These are phyloP conservation scores for Echiichthys vipera DNA, from an alignment of 2,797 vertebrate species.

Conservation along the genomic window DNA sequence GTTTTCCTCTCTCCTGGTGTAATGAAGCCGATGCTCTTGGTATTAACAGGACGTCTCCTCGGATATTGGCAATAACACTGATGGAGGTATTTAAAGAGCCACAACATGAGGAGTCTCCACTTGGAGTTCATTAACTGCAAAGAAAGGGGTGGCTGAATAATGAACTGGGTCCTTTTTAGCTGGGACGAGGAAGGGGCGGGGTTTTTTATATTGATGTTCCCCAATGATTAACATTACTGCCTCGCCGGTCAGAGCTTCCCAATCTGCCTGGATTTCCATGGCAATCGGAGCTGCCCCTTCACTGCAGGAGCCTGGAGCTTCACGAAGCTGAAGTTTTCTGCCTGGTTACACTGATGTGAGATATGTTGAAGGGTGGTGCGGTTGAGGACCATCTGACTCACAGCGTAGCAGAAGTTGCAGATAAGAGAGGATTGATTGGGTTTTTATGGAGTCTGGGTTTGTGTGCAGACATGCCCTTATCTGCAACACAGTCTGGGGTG, in stretches of 20 bases:
- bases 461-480: constrained; percentile 50
- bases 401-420: constrained; percentile 27
- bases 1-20: constrained; percentile 18
- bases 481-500: constrained; percentile 29
- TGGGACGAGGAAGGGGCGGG: constrained; percentile 27
- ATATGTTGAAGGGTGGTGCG: constrained; percentile 17
- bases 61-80: constrained; percentile 40
- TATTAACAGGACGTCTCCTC: constrained; percentile 45
- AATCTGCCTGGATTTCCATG: constrained; percentile 67
- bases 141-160: constrained; percentile 64
- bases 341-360: constrained; percentile 39
- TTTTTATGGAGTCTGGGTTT: constrained; percentile 45
- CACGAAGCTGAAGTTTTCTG: constrained; percentile 37
- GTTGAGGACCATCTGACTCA: constrained; percentile 32
- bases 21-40: constrained; percentile 44
- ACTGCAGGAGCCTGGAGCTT: constrained; percentile 25
- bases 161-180: constrained; percentile 52
- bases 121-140: constrained; percentile 69
- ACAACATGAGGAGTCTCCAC: constrained; percentile 41
- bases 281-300: constrained; percentile 46
- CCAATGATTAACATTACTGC: constrained; percentile 63
- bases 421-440: constrained; percentile 58
- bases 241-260: constrained; percentile 29
- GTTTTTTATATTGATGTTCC: constrained; percentile 58
- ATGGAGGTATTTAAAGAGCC: constrained; percentile 55